Conservation (phyloP, 2,113 vertebrate genomes). For the Sapajus apella region DNA sequence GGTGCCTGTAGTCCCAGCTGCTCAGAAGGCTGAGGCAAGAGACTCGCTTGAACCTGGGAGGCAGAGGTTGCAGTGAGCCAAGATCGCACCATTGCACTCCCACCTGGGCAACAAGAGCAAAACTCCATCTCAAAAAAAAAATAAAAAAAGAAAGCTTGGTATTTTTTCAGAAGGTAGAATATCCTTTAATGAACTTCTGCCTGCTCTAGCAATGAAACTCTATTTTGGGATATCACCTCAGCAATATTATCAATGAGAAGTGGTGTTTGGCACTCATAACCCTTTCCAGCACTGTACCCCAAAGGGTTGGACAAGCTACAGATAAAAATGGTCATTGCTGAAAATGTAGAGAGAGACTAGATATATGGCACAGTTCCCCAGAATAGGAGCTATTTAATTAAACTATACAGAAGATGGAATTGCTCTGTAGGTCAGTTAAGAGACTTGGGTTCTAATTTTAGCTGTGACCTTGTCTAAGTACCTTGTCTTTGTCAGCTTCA, state of each 20-base stretch:
- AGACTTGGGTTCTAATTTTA: background rate
- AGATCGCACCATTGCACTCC: too few species aligned
- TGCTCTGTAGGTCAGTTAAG: background rate
- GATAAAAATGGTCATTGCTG: background rate
- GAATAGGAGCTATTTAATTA: background rate
- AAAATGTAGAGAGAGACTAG: background rate
- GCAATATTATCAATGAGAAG: conserved; percentile 75
- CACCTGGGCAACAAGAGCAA: too few species aligned
- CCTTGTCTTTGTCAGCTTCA: background rate
- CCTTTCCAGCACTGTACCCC: conserved; percentile 28
- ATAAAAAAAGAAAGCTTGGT: too few species aligned
- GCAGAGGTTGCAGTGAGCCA: too few species aligned
- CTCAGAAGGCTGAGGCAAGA: too few species aligned
- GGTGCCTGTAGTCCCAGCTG: too few species aligned
- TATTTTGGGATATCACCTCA: conserved; percentile 67
- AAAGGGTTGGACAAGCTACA: background rate
- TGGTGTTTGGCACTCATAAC: conserved; percentile 61
- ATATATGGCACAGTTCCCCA: background rate
- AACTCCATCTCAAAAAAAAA: too few species aligned
- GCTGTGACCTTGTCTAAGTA: background rate
- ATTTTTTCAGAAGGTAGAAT: conserved; percentile 1
- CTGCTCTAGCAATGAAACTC: conserved; percentile 72
- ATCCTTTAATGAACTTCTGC: conserved; percentile 66
- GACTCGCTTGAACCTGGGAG: too few species aligned
- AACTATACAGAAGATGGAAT: background rate